Base-by-base conservation (phyloP, 2,888 invertebrate species). In the Xestia sexstrigata region DNA sequence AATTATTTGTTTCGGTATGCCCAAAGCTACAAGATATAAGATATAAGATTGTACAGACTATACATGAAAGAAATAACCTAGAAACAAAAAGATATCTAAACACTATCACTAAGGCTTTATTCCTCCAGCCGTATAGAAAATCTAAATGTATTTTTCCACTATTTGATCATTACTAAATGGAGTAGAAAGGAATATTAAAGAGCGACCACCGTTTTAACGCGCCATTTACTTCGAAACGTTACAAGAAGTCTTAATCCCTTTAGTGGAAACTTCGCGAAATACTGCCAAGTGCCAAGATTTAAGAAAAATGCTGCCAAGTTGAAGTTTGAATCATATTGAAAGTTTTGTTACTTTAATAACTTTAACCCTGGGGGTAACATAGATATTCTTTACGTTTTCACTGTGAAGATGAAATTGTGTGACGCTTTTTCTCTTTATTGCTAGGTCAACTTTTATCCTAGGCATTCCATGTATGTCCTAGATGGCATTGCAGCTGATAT, bases 231-330 rank as follows among this genome's bases (percentile, higher is more conserved):
- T 67, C 30, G 70, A 66, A 86, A 74, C 78, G 79, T 82, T 77
- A 78, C 79, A 87, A 75, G 72, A 87, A 70, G 70, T 71, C 86
- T 78, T 84, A 84, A 86, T 84, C 86, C 84, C 83, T 86, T 84
- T 79, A 86, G 79, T 82, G n/a, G 65, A 49, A 83, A 82, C 66
- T 85, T 85, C 39, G 58, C 78, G 82, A 83, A 83, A 85, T 78
- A 83, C 83, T 82, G 86, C 78, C 85, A 81, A 85, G 82, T 76
- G 76, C 71, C 86, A 74, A 74, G 83, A 78, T 85, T 85, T 82
- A 74, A 82, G 83, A 83, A 85, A 82, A 82, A 83, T 82, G 62
- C 60, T 73, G 49, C 82, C 85, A 69, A 76, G 71, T 52, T 60
- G 55, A 82, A 84, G 77, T 82, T 85, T 77, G 85, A 85, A 82